A percentile compares a stretch with the other conserved stretches of the same genome.
Evolutionary conservation across 2,113 vertebrate genomes (phyloP).

Genomic region (Amphiprion ocellaris): DNA sequence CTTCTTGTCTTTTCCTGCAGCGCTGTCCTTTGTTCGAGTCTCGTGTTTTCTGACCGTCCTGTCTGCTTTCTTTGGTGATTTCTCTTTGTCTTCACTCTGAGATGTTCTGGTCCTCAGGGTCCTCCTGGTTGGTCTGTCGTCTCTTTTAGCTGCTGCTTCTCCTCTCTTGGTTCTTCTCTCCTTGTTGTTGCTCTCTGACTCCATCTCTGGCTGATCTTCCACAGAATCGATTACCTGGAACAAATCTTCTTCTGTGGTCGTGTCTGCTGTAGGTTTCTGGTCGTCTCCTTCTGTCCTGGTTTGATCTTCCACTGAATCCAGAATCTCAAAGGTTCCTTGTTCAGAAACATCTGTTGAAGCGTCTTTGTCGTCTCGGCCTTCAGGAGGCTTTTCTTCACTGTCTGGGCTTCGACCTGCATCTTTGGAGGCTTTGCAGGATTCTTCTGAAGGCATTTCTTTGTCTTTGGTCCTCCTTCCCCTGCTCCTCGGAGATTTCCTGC

Average conservation of each 20-base stretch:
- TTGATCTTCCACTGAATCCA: constrained; percentile 52
- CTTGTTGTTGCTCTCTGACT: constrained; percentile 11
- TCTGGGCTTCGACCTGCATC: neutral
- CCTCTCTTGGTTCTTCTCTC: neutral
- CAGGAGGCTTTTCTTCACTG: constrained; percentile 6
- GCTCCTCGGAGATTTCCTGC: neutral
- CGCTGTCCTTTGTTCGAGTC: neutral
- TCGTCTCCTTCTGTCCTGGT: neutral
- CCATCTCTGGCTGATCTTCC: constrained; percentile 46
- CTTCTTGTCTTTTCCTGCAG: neutral
- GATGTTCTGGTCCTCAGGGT: constrained; percentile 4
- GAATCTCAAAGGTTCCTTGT: constrained; percentile 45
- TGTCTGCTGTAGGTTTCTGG: constrained; percentile 21
- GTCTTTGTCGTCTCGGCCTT: neutral
- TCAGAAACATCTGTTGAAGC: neutral
- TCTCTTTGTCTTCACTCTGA: constrained; percentile 34
- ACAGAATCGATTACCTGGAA: constrained; percentile 60
- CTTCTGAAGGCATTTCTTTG: neutral
- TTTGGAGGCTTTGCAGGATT: constrained; percentile 3
- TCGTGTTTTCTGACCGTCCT: constrained; percentile 1
- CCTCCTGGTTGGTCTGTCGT: constrained; percentile 13
- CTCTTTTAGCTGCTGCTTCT: neutral
- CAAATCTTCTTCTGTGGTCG: neutral
- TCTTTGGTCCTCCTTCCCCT: neutral
- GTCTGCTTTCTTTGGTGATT: constrained; percentile 16